Percentiles rank a stretch among this genome's conserved stretches.
phyloP scores from a whole-genome alignment of 2,888 invertebrate species.

The Polia nebulosa region DNA sequence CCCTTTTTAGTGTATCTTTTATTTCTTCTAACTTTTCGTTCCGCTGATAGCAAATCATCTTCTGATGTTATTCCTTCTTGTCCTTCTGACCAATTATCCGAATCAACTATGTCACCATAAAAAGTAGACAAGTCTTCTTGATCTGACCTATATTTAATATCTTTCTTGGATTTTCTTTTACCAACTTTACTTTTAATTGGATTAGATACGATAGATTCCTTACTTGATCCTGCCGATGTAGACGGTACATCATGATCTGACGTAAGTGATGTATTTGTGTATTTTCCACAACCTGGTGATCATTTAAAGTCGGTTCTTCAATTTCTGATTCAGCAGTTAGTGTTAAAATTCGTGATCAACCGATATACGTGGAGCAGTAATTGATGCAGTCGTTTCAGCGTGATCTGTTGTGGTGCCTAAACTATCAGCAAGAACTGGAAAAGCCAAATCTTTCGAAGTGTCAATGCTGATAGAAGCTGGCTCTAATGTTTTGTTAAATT shows the following conservation, averaged over 20 bases:
- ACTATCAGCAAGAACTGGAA: too few relatives aligned
- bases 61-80: slow-evolving; percentile 15
- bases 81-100: slow-evolving; percentile 11
- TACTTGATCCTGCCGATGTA: slow-evolving; percentile 3
- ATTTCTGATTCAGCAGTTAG: too few relatives aligned
- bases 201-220: neutral
- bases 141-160: slow-evolving; percentile 22
- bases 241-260: slow-evolving; percentile 5
- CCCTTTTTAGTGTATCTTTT: slow-evolving; percentile 11
- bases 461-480: too few relatives aligned
- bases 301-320: neutral
- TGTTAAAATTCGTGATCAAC: too few relatives aligned
- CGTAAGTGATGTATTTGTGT: slow-evolving; percentile 3
- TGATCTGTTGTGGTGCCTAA: too few relatives aligned
- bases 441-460: too few relatives aligned
- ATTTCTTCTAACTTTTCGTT: slow-evolving; percentile 17
- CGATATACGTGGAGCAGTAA: too few relatives aligned
- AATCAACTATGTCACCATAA: slow-evolving; percentile 7
- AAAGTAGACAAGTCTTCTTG: slow-evolving; percentile 20
- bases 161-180: slow-evolving; percentile 20
- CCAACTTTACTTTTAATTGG: slow-evolving; percentile 19
- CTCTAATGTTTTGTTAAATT: too few relatives aligned
- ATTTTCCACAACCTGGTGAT: neutral
- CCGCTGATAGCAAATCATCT: slow-evolving; percentile 9
- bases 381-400: too few relatives aligned